Evolutionary conservation across 2,888 invertebrate species (phyloP), one percentile per base, ranked within the genome.

Genomic region (Coelogynopora nodosa): DNA sequence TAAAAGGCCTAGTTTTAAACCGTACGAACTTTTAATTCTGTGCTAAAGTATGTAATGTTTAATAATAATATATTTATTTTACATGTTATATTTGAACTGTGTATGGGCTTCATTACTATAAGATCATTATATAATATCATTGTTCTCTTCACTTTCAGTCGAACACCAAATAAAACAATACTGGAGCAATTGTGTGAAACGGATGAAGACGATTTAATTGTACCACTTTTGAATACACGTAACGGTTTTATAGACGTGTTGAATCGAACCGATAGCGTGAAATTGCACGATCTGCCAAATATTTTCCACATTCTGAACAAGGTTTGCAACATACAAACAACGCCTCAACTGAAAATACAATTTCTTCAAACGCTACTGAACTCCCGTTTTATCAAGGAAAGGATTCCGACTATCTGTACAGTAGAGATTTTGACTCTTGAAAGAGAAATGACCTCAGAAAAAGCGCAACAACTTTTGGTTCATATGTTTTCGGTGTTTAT

Each of bases 301-400:
- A 18, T 85, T 27, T 67, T 85, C 67, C 1, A 29, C 27, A 49
- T 85, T 0, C 23, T 30, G 23, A 29, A 26, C 1, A 85, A 85
- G 30, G 85, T 67, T 0, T 67, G 85, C 30, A 74, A 85, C 67
- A 85, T 27, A 28, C 0, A 29, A 5, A 28, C 74, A 0, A n/a
- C 74, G 67, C 67, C 67, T 28, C 67, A 67, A 1, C 28, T 67
- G 1, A 67, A 27, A 27, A 85, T 28, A 67, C 28, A 85, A 67
- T 85, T 85, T 23, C 67, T 85, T 1, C 0, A 85, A 0, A 13
- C 13, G n/a, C 26, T 85, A 23, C 67, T 85, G 26, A 67, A 85
- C 18, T 85, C 85, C 30, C 10, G 18, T 27, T 67, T 85, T 30
- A 1, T 30, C 10, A 85, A 0, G 0, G 49, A 85, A 67, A 26